Evolutionary conservation across 2,113 vertebrate genomes (phyloP).

Genomic region (Pipra filicauda): DNA sequence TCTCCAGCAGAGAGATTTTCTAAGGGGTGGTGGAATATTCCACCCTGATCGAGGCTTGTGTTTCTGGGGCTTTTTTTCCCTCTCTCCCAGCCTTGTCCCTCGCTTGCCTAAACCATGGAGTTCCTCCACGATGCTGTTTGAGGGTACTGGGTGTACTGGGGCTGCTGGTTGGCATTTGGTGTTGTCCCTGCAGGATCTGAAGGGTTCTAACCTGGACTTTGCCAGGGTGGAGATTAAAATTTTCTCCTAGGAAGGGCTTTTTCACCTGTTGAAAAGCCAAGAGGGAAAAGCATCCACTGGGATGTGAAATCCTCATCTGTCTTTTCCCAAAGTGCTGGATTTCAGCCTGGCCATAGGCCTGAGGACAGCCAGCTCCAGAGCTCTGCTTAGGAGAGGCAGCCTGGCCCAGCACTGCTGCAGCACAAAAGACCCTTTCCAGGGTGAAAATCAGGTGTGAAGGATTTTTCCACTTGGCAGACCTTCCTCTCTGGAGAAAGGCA

Average conservation of each 20-base stretch:
- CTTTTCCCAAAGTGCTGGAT: background rate
- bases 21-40: slow-evolving; percentile 32
- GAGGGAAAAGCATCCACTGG: fast-evolving
- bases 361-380: background rate
- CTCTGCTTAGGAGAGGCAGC: background rate
- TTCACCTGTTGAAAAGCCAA: slow-evolving; percentile 22
- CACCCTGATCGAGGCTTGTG: fast-evolving
- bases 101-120: fast-evolving
- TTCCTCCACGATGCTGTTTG: background rate
- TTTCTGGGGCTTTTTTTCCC: fast-evolving
- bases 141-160: background rate
- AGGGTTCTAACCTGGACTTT: background rate
- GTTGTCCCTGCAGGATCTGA: fast-evolving
- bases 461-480: background rate
- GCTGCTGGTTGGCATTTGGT: background rate
- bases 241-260: background rate
- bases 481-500: background rate
- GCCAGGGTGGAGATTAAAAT: background rate
- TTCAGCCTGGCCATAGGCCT: background rate
- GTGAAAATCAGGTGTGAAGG: background rate
- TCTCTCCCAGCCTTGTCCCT: background rate
- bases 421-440: background rate
- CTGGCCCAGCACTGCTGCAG: background rate
- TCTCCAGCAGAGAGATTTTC: background rate
- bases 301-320: background rate